Percentiles rank a stretch among this genome's conserved stretches.
These are phyloP conservation scores for Melanotaenia boesemani DNA, from an alignment of 2,797 vertebrate genomes.

Conservation along the genomic window DNA sequence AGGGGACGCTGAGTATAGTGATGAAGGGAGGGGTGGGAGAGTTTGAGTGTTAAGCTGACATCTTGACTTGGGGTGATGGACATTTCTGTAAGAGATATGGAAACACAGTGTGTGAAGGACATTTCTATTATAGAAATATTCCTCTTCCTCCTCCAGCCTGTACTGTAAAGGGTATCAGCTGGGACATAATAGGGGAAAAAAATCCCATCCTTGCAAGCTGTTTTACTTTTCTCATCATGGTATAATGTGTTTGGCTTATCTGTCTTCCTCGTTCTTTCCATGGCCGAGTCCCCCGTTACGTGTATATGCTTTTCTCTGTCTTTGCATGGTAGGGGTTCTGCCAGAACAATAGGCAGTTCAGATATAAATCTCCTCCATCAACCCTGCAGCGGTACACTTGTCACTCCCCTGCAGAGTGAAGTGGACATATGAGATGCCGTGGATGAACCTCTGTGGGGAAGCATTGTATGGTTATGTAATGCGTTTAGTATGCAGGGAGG, in stretches of 20 bases:
- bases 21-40: conserved; percentile 2
- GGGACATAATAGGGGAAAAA: conserved; percentile 30
- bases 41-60: conserved; percentile 50
- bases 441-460: conserved; percentile 59
- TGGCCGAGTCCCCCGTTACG: conserved; percentile 16
- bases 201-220: conserved; percentile 31
- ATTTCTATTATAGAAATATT: conserved; percentile 72
- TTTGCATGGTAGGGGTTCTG: conserved; percentile 28
- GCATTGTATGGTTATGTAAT: conserved; percentile 58
- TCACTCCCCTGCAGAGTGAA: conserved; percentile 61
- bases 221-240: conserved; percentile 40
- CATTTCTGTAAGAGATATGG: conserved; percentile 66
- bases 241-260: conserved; percentile 33
- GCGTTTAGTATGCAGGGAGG: conserved; percentile 63
- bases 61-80: conserved; percentile 60
- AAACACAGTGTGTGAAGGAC: conserved; percentile 70
- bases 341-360: conserved; percentile 42
- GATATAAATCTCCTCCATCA: conserved; percentile 57
- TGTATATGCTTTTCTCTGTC: conserved; percentile 25
- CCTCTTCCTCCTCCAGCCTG: conserved; percentile 35
- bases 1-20: background rate
- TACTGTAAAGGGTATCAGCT: conserved; percentile 13
- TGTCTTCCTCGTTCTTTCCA: conserved; percentile 26
- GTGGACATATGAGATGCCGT: conserved; percentile 57
- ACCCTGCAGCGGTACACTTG: conserved; percentile 54